Evolutionary conservation across 2,888 invertebrate genomes (phyloP), one percentile per base, ranked within the genome.

Genomic region (Luperina nickerlii): DNA sequence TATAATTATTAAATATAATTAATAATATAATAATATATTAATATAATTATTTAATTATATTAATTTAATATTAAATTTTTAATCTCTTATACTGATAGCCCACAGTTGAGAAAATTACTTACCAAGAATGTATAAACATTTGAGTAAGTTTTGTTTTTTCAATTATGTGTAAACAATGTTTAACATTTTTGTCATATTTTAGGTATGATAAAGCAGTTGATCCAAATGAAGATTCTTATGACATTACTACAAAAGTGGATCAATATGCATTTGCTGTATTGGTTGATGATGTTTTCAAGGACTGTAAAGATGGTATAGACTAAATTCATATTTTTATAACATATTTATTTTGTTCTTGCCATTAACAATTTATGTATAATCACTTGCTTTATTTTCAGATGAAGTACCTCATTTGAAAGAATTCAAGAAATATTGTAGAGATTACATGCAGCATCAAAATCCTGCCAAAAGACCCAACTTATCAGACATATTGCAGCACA

Each of bases 191-290:
- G 45, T 74, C n/a, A 82, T 76, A 77, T 92, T 92, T 20, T 75
- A 97, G 98, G 83, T 98, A 98, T 93, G 97, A 98, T 89, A 97
- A 98, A 92, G 98, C 98, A 24, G 95, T 98, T 48, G 98, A 98
- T 91, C 97, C 98, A 4, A 97, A 98, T 93, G 98, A 98, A 95
- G 97, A 98, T 86, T 94, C 95, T 76, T 94, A 96, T 94, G 96
- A 97, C 90, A 94, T 94, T 87, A 97, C 96, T 71, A 95, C 97
- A 83, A 97, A 97, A 87, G 97, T 98, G 67, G 99, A 99, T 94
- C 97, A 98, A 89, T 98, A 97, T 95, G 98, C 98, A 15, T 98
- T 98, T 96, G 98, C 98, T 66, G 97, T 98, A 45, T 96, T 99
- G 77, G 98, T 98, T 57, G 98, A 98, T 91, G 98, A 98, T 93